Conservation (phyloP, 2,113 vertebrate species). For the Odontophorus gujanensis region DNA sequence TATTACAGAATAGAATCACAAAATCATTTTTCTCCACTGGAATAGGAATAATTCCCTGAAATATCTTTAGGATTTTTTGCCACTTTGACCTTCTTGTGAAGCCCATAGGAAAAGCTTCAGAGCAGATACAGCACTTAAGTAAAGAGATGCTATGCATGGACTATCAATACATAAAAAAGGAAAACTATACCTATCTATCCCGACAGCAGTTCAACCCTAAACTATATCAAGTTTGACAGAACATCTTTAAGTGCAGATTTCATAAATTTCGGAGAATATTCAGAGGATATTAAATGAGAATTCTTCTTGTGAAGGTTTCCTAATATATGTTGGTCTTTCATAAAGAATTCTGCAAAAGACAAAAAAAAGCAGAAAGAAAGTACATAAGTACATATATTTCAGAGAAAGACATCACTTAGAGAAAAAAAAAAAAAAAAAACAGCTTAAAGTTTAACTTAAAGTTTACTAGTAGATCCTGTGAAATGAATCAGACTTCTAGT, state of each 20-base stretch:
- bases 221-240: not conserved
- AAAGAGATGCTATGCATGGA: not conserved
- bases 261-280: not conserved
- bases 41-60: not conserved
- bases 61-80: not conserved
- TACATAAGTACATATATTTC: rapidly evolving
- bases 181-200: not conserved
- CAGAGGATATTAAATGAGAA: not conserved
- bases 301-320: not conserved
- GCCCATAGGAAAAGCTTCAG: not conserved
- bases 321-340: not conserved
- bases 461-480: not conserved
- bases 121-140: not conserved
- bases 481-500: not conserved
- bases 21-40: not conserved
- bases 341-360: not conserved
- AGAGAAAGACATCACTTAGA: not conserved
- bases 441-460: not conserved
- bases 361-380: not conserved
- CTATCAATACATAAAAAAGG: not conserved
- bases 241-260: not conserved
- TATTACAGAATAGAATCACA: not conserved
- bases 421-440: not conserved
- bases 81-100: not conserved
- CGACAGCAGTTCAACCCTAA: not conserved